These are phyloP conservation scores for Euplagia quadripunctaria DNA, from an alignment of 2,888 invertebrate species.

Conservation along the genomic window DNA sequence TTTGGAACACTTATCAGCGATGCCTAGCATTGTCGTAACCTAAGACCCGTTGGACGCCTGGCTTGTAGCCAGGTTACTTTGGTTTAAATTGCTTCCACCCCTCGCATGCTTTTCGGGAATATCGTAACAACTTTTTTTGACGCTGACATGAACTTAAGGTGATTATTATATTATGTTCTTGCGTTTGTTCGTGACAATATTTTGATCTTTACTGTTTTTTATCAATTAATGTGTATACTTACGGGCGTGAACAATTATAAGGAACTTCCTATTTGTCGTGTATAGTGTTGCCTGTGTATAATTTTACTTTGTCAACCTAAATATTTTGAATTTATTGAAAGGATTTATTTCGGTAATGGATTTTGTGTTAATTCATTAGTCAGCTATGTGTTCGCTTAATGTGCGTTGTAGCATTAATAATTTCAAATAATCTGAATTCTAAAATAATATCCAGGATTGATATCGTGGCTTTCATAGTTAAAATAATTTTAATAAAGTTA, in stretches of 20 bases:
- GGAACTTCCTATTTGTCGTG: neutral
- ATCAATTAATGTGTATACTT: neutral
- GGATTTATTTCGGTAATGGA: too few species aligned
- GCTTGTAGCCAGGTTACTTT: conserved; percentile 78
- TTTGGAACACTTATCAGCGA: conserved; percentile 70
- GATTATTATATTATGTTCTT: conserved; percentile 13
- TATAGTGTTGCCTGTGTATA: too few species aligned
- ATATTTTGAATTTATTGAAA: too few species aligned
- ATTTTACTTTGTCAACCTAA: too few species aligned
- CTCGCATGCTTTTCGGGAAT: conserved; percentile 60
- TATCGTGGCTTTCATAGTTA: neutral
- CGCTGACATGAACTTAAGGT: conserved; percentile 35
- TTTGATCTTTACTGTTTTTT: neutral
- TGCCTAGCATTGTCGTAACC: conserved; percentile 71
- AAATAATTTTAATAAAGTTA: neutral
- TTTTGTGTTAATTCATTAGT: neutral
- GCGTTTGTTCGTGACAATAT: neutral
- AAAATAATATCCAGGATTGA: neutral
- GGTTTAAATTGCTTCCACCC: conserved; percentile 74
- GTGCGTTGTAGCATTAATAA: too few species aligned
- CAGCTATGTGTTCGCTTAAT: neutral
- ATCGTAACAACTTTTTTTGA: conserved; percentile 46
- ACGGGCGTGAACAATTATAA: neutral
- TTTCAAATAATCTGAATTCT: too few species aligned
- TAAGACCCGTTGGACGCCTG: conserved; percentile 70